Base-by-base conservation (phyloP, 64 coral and sea anemone species). In the Montipora capricornis region DNA sequence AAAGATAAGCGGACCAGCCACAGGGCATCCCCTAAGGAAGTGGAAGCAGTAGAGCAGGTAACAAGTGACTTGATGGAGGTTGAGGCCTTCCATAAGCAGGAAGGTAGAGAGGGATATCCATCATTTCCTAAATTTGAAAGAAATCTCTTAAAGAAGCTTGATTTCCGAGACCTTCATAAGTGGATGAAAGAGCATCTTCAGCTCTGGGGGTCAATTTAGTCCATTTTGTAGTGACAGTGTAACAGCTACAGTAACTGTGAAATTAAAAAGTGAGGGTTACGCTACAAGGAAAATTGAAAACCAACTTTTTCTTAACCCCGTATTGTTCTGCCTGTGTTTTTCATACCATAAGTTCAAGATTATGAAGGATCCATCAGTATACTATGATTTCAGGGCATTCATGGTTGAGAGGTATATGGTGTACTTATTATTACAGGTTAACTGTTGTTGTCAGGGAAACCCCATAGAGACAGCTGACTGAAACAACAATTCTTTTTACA, bases 121-220 rank as follows among this genome's bases (percentile, higher is more conserved):
- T 83, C 81, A 12, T 83, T 83, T 64, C 81, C 55, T 29, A 83
- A 64, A 47, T 83, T 83, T 83, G 9, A 60, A 60, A 62, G 53
- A 20, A 83, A 46, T 68, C 8, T 83, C 37, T 29, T 83, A 64
- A 26, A 64, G 12, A 83, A 83, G 55, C 52, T 64, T 15, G 52
- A 83, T 83, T 83, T 53, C 37, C 19, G n/a, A 46, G 81, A 83
- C 49, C 81, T 83, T 61, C 81, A 83, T 64, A 83, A 83, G 62
- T 64, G 81, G 81, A 29, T 83, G 16, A 83, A 64, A 37, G 81
- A 83, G 26, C 58, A 62, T 83, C 55, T 83, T 44, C 20, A 83
- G 62, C 52, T 62, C 20, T 83, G 81, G 81, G 81, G 55, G 20
- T 64, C 81, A 83, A 83, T 83, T 47, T 83, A 76, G 26, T 45